Evolutionary conservation across 2,113 vertebrate genomes (phyloP).

Genomic region (Ariopsis seemanni): DNA sequence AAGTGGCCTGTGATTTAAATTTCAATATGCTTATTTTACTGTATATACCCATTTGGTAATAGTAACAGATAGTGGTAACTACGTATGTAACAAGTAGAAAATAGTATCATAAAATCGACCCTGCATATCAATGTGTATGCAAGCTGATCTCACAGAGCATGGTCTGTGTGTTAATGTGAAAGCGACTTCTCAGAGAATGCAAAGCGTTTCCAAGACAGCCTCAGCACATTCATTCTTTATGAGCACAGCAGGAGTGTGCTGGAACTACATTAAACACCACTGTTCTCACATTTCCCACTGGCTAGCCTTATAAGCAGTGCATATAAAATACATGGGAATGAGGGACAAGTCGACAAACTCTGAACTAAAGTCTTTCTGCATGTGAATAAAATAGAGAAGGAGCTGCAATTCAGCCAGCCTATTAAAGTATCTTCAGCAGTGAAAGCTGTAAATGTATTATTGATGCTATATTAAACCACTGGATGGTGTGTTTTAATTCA

Average conservation of each 20-base stretch:
- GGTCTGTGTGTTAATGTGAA: constrained; percentile 50
- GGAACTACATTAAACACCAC: constrained; percentile 53
- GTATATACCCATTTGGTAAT: not conserved
- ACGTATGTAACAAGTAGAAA: not conserved
- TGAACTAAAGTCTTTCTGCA: not conserved
- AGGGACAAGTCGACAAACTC: not conserved
- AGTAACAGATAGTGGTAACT: not conserved
- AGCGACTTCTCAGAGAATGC: constrained; percentile 44
- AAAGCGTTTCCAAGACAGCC: constrained; percentile 43
- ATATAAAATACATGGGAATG: not conserved
- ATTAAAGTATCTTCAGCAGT: not conserved
- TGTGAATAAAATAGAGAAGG: not conserved
- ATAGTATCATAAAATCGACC: not conserved
- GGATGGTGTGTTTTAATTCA: not conserved
- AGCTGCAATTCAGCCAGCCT: not conserved
- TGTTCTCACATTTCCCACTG: not conserved
- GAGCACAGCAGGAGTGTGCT: constrained; percentile 50
- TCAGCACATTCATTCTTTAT: constrained; percentile 60
- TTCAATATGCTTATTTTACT: not conserved
- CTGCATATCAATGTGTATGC: constrained; percentile 3
- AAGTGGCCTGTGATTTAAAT: not conserved
- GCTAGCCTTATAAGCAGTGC: not conserved
- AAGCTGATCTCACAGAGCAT: constrained; percentile 5
- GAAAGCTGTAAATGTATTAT: not conserved
- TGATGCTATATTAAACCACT: not conserved